Percentiles rank a stretch among this genome's conserved stretches.
Evolutionary conservation across 1,140 invertebrate species (phyloP).

Genomic region (Drosophila novamexicana): DNA sequence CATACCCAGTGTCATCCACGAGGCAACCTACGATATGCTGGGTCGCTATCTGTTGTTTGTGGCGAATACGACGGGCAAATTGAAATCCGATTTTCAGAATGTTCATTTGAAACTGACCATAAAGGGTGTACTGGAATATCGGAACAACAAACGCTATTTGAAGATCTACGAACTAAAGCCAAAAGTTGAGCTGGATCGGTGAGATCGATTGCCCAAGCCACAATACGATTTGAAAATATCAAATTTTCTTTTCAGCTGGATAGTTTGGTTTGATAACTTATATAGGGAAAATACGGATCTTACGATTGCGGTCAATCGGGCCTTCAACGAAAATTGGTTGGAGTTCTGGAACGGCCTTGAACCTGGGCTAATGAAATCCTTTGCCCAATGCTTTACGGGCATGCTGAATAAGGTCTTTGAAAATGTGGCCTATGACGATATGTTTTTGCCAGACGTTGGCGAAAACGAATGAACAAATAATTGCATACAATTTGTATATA

Average conservation of each 20-base stretch:
- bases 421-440: slow-evolving; percentile 60
- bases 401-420: slow-evolving; percentile 50
- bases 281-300: slow-evolving; percentile 60
- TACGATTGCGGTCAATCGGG: slow-evolving; percentile 37
- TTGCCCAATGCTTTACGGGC: slow-evolving; percentile 13
- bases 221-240: background rate
- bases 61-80: slow-evolving; percentile 45
- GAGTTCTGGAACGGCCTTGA: slow-evolving; percentile 59
- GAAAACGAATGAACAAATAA: background rate
- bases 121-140: slow-evolving; percentile 55
- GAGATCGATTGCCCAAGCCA: slow-evolving; percentile 10
- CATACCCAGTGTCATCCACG: slow-evolving; percentile 29
- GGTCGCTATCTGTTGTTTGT: slow-evolving; percentile 31
- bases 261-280: slow-evolving; percentile 44
- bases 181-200: slow-evolving; percentile 52
- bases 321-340: slow-evolving; percentile 57
- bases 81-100: slow-evolving; percentile 57
- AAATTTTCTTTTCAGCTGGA: slow-evolving; percentile 41
- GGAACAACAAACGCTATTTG: slow-evolving; percentile 52
- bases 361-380: slow-evolving; percentile 17
- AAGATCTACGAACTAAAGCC: slow-evolving; percentile 53
- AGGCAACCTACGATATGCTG: slow-evolving; percentile 36
- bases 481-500: too few relatives aligned
- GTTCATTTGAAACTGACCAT: slow-evolving; percentile 39
- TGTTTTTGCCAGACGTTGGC: slow-evolving; percentile 49